These are phyloP conservation scores for Ommatoiulus sabulosus DNA, from an alignment of 2,888 invertebrate genomes.

Conservation along the genomic window DNA sequence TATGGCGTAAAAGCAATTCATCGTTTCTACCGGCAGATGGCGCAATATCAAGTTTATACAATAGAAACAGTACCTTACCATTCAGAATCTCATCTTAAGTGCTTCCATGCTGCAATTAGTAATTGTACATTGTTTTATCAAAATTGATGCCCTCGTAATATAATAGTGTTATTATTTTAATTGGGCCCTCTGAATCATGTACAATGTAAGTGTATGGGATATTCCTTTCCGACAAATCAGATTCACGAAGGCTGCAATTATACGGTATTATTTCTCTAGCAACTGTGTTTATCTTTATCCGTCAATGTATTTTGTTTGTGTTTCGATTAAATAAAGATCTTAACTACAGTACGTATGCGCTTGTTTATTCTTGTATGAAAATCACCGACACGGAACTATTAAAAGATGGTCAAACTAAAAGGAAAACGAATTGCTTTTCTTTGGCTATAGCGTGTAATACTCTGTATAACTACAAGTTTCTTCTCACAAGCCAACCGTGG, in stretches of 20 bases:
- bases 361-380: background rate
- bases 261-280: background rate
- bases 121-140: background rate
- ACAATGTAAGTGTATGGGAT: background rate
- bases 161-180: background rate
- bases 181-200: background rate
- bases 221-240: background rate
- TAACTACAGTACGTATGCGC: background rate
- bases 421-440: no score
- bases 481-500: no score
- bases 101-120: background rate
- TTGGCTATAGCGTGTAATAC: no score
- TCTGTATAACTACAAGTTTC: no score
- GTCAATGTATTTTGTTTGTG: no score
- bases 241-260: background rate
- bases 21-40: no score
- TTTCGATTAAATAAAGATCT: no score
- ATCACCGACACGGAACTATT: no score
- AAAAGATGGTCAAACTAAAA: no score
- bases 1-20: no score
- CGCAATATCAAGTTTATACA: no score
- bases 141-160: background rate
- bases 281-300: no score
- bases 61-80: background rate
- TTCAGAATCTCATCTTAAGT: background rate